Evolutionary conservation across 2,888 invertebrate genomes (phyloP).

Genomic region (Drosophila putrida): DNA sequence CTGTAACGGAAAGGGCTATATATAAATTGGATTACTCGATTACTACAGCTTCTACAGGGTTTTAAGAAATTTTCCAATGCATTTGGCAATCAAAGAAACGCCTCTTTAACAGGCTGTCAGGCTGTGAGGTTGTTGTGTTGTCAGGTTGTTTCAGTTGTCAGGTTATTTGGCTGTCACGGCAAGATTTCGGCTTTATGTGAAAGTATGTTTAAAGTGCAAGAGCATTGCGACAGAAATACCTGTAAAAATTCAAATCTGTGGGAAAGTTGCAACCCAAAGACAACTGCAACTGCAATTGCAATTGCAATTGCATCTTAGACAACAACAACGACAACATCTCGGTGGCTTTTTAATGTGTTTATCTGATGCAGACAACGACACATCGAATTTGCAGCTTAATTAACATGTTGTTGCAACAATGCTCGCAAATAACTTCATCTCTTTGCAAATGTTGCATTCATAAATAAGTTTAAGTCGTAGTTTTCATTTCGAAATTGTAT

Average conservation of each 20-base stretch:
- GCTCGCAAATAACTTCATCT: conserved; percentile 11
- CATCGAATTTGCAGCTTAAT: conserved; percentile 21
- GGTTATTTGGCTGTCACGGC: conserved; percentile 24
- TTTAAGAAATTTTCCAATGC: conserved; percentile 2
- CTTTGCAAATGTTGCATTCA: conserved; percentile 11
- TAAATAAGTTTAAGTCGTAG: background rate
- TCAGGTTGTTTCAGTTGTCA: conserved; percentile 18
- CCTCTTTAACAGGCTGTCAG: conserved; percentile 20
- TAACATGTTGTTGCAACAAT: conserved; percentile 26
- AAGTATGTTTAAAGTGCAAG: conserved; percentile 23
- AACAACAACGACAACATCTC: background rate
- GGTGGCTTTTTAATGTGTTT: conserved; percentile 13
- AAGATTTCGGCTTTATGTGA: conserved; percentile 31
- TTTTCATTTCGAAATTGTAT: conserved; percentile 13
- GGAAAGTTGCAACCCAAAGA: conserved; percentile 38
- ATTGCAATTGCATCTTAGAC: conserved; percentile 26
- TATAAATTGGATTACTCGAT: background rate
- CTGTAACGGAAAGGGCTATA: conserved; percentile 14
- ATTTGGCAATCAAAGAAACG: conserved; percentile 13
- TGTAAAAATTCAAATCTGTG: conserved; percentile 20
- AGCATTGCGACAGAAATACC: conserved; percentile 15
- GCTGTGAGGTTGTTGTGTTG: conserved; percentile 12
- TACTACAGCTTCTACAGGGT: conserved; percentile 1
- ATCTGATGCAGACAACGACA: conserved; percentile 24
- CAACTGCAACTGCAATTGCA: no score